A percentile compares a stretch with the other conserved stretches of the same genome.
Conservation (phyloP, 1,140 invertebrate genomes). For the Orius insidiosus region DNA sequence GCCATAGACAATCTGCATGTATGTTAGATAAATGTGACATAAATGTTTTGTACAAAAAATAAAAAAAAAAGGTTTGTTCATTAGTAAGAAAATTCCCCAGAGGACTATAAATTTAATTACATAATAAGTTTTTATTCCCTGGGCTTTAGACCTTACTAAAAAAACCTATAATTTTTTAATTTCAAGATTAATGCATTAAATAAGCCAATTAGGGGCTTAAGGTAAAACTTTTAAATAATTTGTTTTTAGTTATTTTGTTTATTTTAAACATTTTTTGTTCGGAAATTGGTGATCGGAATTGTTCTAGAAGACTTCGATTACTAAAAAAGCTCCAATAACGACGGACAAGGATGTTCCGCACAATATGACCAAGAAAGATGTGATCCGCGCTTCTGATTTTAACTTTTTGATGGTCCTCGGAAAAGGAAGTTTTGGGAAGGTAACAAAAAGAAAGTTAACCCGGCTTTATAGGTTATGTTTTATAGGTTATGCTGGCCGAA, state of each 20-base stretch:
- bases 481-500: slow-evolving; percentile 85
- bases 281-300: neutral
- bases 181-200: too few relatives aligned
- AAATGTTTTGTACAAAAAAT: too few relatives aligned
- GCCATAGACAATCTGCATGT: too few relatives aligned
- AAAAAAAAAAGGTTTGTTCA: too few relatives aligned
- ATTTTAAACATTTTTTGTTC: neutral
- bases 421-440: slow-evolving; percentile 97
- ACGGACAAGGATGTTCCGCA: slow-evolving; percentile 71
- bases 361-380: slow-evolving; percentile 85
- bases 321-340: slow-evolving; percentile 41
- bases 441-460: slow-evolving; percentile 27
- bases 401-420: slow-evolving; percentile 97
- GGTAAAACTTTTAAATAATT: slow-evolving; percentile 2
- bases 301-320: slow-evolving; percentile 51
- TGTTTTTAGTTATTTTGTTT: slow-evolving; percentile 16
- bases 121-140: too few relatives aligned
- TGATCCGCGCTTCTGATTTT: slow-evolving; percentile 90
- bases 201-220: too few relatives aligned
- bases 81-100: too few relatives aligned
- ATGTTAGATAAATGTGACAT: too few relatives aligned
- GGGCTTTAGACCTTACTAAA: too few relatives aligned
- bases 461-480: too few relatives aligned
- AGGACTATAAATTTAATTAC: too few relatives aligned
- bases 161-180: too few relatives aligned